Conservation (phyloP, 2,113 vertebrate species). For the Microcebus ravelobensis region DNA sequence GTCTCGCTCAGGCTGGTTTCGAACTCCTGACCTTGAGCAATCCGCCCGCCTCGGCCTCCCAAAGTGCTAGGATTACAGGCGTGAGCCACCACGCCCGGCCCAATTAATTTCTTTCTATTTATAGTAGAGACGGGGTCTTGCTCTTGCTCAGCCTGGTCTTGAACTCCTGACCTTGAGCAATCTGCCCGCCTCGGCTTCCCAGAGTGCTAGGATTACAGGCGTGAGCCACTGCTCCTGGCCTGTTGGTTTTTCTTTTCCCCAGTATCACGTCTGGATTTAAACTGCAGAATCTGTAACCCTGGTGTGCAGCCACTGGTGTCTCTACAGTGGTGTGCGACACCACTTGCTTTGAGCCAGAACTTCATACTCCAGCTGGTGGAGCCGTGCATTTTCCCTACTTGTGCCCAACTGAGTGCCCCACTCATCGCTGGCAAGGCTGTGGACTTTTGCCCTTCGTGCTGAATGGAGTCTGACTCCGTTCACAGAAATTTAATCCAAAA, state of each 20-base stretch:
- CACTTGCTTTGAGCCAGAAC: not conserved
- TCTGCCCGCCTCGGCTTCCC: too few species aligned
- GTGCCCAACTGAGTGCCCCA: not conserved
- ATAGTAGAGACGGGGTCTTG: too few species aligned
- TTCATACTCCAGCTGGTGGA: not conserved
- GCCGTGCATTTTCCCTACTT: not conserved
- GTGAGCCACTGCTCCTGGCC: too few species aligned
- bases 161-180: too few species aligned
- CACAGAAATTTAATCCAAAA: not conserved
- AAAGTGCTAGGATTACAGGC: too few species aligned
- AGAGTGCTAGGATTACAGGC: too few species aligned
- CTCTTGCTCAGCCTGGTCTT: too few species aligned
- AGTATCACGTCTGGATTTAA: not conserved
- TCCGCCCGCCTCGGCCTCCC: too few species aligned
- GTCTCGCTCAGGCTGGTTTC: too few species aligned
- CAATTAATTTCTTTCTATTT: too few species aligned
- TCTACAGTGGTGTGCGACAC: not conserved
- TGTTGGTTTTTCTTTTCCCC: not conserved
- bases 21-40: too few species aligned
- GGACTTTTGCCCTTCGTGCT: not conserved
- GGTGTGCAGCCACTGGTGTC: not conserved
- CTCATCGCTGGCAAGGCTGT: not conserved
- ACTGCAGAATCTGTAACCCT: not conserved
- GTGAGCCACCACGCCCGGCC: accelerated
- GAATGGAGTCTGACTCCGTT: not conserved